A percentile compares a stretch with the other conserved stretches of the same genome.
Evolutionary conservation across 2,797 vertebrate species (phyloP).

Genomic region (Pseudochirops cupreus): DNA sequence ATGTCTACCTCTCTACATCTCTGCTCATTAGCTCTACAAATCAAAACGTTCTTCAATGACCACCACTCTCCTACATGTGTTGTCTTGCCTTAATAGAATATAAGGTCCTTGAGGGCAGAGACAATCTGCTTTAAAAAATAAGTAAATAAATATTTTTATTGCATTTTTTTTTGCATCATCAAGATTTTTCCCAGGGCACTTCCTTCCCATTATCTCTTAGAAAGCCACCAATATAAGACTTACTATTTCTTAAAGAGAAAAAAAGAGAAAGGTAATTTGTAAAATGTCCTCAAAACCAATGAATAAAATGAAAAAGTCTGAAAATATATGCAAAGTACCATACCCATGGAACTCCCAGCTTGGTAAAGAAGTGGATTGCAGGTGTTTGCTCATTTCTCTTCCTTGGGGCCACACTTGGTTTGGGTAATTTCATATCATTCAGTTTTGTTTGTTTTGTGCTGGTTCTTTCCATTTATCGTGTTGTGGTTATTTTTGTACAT

Average conservation of each 20-base stretch:
- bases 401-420: not conserved
- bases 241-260: not conserved
- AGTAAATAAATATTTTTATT: no score
- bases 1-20: not conserved
- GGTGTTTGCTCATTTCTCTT: not conserved
- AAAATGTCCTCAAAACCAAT: not conserved
- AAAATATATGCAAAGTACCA: not conserved
- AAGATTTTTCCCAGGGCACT: not conserved
- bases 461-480: not conserved
- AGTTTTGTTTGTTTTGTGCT: not conserved
- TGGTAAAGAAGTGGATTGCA: not conserved
- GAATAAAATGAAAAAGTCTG: not conserved
- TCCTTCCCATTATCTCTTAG: not conserved
- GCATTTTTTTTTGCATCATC: no score
- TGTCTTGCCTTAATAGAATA: no score
- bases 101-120: no score
- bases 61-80: no score
- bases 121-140: no score
- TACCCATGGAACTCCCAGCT: not conserved
- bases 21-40: not conserved
- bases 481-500: not conserved
- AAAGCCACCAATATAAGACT: not conserved
- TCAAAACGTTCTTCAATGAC: not conserved
- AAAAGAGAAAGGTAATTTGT: not conserved
- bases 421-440: not conserved